These are phyloP conservation scores for Diplodus sargus DNA, from an alignment of 2,797 vertebrate species.

Conservation along the genomic window DNA sequence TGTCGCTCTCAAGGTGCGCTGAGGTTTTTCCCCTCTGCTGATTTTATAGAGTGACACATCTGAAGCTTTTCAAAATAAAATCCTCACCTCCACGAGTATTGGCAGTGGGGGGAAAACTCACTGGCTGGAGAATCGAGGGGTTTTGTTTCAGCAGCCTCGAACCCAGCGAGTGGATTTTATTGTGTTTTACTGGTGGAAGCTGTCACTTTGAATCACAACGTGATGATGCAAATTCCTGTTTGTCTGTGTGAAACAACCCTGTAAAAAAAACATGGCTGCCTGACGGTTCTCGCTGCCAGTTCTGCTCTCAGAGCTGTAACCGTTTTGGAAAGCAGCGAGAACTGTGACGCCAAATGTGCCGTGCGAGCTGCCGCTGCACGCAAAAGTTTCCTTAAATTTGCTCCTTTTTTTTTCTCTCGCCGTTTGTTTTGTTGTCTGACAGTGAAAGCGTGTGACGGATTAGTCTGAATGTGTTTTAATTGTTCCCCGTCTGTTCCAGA, in stretches of 20 bases:
- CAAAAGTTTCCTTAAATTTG: not conserved
- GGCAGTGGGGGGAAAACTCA: not conserved
- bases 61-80: constrained; percentile 8
- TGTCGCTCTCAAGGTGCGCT: not conserved
- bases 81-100: not conserved
- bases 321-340: constrained; percentile 1
- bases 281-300: not conserved
- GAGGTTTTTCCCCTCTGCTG: not conserved
- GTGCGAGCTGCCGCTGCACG: not conserved
- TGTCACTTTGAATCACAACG: not conserved
- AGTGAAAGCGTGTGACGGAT: not conserved
- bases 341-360: not conserved
- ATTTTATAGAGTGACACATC: constrained; percentile 4
- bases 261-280: not conserved
- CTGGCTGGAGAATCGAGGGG: not conserved
- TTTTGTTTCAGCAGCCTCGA: not conserved
- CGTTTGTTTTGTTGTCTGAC: not conserved
- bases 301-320: not conserved
- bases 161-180: not conserved
- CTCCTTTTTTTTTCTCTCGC: not conserved
- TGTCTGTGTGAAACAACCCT: not conserved
- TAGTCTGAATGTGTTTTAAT: constrained; percentile 23
- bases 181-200: not conserved
- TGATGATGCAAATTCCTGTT: constrained; percentile 2
- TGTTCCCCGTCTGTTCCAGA: not conserved